Evolutionary conservation across 2,888 invertebrate genomes (phyloP).

Genomic region (Ophraella communa): DNA sequence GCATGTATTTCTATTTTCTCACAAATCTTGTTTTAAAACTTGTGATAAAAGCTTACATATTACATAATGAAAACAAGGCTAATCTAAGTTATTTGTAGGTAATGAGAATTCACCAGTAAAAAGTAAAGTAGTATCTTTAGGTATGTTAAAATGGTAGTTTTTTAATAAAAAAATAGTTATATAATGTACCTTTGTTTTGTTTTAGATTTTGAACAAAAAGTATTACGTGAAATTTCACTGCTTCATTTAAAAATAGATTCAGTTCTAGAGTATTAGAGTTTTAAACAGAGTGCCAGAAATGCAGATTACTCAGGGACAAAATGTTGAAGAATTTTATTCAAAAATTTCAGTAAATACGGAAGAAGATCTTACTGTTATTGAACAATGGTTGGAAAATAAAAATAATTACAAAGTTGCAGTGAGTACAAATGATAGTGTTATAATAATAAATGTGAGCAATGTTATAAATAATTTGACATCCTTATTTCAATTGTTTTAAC

Average conservation of each 20-base stretch:
- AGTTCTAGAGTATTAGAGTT: not conserved
- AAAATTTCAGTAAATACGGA: too few relatives aligned
- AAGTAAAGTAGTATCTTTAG: not conserved
- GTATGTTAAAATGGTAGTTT: not conserved
- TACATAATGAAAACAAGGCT: not conserved
- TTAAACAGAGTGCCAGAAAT: not conserved
- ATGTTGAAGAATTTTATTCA: too few relatives aligned
- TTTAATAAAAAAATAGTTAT: not conserved
- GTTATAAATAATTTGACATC: not conserved
- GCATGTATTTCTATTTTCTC: not conserved
- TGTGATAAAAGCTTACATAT: not conserved
- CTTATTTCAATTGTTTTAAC: not conserved
- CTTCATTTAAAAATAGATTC: not conserved
- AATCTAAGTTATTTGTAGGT: not conserved
- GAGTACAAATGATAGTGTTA: too few relatives aligned
- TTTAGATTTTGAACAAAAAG: not conserved
- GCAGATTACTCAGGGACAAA: too few relatives aligned
- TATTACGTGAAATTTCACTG: not conserved
- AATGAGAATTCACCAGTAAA: not conserved
- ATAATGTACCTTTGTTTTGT: not conserved
- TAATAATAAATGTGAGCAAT: not conserved
- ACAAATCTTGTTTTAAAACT: not conserved
- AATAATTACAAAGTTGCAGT: too few relatives aligned
- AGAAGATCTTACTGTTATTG: too few relatives aligned
- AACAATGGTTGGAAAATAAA: too few relatives aligned